Conservation (phyloP, 2,113 vertebrate genomes). For the Riparia riparia region DNA sequence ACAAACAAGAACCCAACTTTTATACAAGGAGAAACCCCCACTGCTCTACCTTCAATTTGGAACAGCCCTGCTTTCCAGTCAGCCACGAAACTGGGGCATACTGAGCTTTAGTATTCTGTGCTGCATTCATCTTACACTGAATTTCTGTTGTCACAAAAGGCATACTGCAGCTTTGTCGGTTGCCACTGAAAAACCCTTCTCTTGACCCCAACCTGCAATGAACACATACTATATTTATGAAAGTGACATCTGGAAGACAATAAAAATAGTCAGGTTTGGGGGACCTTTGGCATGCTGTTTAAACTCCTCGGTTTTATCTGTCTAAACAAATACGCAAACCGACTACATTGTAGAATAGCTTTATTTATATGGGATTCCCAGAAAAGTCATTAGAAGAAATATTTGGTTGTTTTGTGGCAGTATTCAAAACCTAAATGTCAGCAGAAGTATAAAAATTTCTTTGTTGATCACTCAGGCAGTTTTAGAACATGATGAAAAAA, state of each 20-base stretch:
- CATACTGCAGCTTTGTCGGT: neutral
- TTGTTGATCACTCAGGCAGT: neutral
- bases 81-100: neutral
- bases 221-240: neutral
- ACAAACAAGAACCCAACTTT: neutral
- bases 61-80: neutral
- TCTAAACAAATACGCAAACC: neutral
- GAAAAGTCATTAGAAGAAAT: neutral
- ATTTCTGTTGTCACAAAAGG: neutral
- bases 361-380: neutral
- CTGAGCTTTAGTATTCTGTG: neutral
- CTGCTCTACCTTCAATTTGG: neutral
- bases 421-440: neutral
- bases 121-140: neutral
- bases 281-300: neutral
- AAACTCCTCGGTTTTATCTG: neutral
- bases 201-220: neutral
- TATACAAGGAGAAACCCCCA: neutral
- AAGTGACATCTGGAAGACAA: neutral
- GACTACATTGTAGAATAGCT: neutral
- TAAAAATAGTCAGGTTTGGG: neutral
- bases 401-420: neutral
- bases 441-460: neutral
- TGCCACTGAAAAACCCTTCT: neutral
- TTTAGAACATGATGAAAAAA: neutral